Percentiles rank a stretch among this genome's conserved stretches.
Evolutionary conservation across 2,797 vertebrate species (phyloP).

Genomic region (Pipistrellus nathusii): DNA sequence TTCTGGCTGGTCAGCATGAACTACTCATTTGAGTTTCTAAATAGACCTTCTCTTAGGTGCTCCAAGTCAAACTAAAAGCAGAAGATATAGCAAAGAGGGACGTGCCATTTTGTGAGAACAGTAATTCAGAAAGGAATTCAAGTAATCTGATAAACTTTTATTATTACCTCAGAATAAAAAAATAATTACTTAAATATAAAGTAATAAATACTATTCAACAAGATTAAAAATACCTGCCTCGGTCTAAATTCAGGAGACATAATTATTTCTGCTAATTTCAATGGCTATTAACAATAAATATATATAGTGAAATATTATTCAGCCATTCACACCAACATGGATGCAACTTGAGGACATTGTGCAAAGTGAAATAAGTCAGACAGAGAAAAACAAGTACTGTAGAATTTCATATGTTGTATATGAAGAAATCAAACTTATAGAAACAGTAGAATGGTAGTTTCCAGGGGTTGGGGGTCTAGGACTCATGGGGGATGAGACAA

Average conservation of each 20-base stretch:
- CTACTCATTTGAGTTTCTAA: not conserved
- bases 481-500: not conserved
- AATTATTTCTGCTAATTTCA: slow-evolving; percentile 20
- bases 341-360: not conserved
- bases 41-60: not conserved
- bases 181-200: not conserved
- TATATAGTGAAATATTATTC: not conserved
- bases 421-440: not conserved
- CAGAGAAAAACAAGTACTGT: not conserved
- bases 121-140: not conserved
- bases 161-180: slow-evolving; percentile 5
- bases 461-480: not conserved
- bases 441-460: not conserved
- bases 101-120: not conserved
- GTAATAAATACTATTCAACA: not conserved
- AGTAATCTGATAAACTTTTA: not conserved
- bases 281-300: not conserved
- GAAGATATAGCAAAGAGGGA: not conserved
- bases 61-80: not conserved
- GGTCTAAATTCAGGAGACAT: slow-evolving; percentile 34
- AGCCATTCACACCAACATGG: not conserved
- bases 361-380: not conserved
- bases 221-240: not conserved
- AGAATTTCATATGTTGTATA: not conserved
- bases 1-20: not conserved